These are phyloP conservation scores for Neodontobutis hainanensis DNA, from an alignment of 2,113 vertebrate species.

Conservation along the genomic window DNA sequence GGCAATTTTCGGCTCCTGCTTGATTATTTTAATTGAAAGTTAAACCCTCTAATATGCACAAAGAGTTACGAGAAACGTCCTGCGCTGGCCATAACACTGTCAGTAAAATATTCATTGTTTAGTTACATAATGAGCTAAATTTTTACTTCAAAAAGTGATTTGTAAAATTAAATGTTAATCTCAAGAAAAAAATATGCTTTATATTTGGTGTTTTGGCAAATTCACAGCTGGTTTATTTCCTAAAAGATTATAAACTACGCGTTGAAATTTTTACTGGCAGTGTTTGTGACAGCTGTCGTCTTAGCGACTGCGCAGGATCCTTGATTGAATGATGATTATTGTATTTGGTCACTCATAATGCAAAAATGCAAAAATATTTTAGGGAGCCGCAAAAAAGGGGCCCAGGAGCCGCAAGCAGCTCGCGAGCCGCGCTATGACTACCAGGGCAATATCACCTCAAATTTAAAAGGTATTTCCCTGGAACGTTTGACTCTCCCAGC, in stretches of 20 bases:
- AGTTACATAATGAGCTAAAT: slow-evolving; percentile 2
- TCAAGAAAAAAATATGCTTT: no score
- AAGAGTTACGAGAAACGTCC: slow-evolving; percentile 7
- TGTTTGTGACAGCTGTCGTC: slow-evolving; percentile 49
- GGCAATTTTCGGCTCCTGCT: slow-evolving; percentile 31
- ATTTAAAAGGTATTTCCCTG: slow-evolving; percentile 76
- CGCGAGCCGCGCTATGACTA: slow-evolving; percentile 72
- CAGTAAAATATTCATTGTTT: slow-evolving; percentile 29
- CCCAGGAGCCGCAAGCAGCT: slow-evolving; percentile 78
- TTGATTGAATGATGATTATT: slow-evolving; percentile 67
- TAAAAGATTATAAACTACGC: slow-evolving; percentile 1
- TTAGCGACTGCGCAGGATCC: slow-evolving; percentile 55
- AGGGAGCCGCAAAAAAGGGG: slow-evolving; percentile 81
- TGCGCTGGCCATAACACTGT: slow-evolving; percentile 26
- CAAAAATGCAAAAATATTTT: slow-evolving; percentile 78
- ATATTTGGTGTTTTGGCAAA: neutral
- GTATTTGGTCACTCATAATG: slow-evolving; percentile 76
- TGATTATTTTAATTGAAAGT: slow-evolving; percentile 19
- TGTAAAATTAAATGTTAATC: no score
- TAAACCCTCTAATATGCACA: slow-evolving; percentile 24
- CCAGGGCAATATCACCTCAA: slow-evolving; percentile 78
- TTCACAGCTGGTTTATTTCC: slow-evolving; percentile 22
- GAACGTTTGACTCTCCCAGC: slow-evolving; percentile 65
- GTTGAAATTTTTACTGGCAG: slow-evolving; percentile 39
- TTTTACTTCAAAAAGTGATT: neutral